phyloP scores from a whole-genome alignment of 2,113 vertebrate species.

The Vimba vimba region DNA sequence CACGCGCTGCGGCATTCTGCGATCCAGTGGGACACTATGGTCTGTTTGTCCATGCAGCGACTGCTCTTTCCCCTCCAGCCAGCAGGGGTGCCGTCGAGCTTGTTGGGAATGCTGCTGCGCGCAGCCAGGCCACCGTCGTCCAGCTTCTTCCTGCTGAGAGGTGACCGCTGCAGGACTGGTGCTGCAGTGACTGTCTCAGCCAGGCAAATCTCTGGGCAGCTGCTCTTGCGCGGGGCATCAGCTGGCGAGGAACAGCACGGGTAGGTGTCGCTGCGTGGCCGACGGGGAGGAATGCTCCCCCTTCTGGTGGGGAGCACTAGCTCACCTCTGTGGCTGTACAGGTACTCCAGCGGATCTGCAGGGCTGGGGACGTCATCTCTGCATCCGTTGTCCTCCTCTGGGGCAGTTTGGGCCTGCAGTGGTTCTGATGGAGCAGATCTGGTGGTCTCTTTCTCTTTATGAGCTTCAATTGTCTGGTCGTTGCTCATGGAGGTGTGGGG shows the following conservation, averaged over 20 bases:
- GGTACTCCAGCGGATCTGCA: conserved; percentile 70
- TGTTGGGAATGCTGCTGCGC: not conserved
- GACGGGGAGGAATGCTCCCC: conserved; percentile 19
- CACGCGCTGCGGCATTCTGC: conserved; percentile 72
- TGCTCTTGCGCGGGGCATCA: conserved; percentile 60
- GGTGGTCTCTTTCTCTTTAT: conserved; percentile 24
- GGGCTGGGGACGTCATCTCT: not conserved
- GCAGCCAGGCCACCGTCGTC: not conserved
- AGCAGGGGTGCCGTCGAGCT: conserved; percentile 31
- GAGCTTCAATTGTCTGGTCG: not conserved
- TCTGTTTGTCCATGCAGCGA: conserved; percentile 51
- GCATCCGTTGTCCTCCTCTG: conserved; percentile 24
- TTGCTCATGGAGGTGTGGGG: not conserved
- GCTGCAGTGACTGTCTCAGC: conserved; percentile 4
- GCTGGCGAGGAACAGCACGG: conserved; percentile 62
- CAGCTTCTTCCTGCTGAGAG: conserved; percentile 46
- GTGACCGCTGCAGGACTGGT: conserved; percentile 51
- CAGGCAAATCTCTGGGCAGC: conserved; percentile 59
- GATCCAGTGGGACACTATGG: conserved; percentile 69
- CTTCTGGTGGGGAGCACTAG: conserved; percentile 16
- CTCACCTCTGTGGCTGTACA: conserved; percentile 63
- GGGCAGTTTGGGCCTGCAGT: not conserved
- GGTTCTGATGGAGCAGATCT: conserved; percentile 21
- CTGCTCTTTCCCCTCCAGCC: conserved; percentile 59
- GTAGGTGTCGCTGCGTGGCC: conserved; percentile 52